phyloP scores from a whole-genome alignment of 2,797 vertebrate species.

The Meriones psammophilus region DNA sequence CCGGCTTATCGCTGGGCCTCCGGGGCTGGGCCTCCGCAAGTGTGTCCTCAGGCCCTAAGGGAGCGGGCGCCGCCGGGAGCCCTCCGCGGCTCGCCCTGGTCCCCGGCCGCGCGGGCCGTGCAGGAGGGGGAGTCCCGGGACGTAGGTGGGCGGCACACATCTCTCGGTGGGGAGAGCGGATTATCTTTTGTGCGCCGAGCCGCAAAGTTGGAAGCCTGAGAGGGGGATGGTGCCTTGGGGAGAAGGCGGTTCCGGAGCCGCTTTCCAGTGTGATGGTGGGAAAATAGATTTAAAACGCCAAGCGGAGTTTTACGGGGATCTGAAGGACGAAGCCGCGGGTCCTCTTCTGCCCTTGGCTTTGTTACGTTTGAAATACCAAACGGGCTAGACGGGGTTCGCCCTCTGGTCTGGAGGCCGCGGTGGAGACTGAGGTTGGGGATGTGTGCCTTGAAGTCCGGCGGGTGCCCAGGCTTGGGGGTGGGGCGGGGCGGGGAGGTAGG shows the following conservation, averaged over 20 bases:
- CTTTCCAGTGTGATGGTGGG: constrained; percentile 26
- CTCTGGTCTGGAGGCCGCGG: not conserved
- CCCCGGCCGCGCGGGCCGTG: not conserved
- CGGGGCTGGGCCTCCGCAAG: not conserved
- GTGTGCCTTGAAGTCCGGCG: constrained; percentile 11
- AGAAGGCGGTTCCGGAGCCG: not conserved
- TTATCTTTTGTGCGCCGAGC: constrained; percentile 69
- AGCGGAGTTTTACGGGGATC: constrained; percentile 56
- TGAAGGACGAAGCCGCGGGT: not conserved
- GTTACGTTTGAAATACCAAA: constrained; percentile 50
- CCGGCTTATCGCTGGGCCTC: not conserved
- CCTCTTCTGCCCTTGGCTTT: constrained; percentile 55
- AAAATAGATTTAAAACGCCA: constrained; percentile 76
- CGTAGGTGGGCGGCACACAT: not conserved
- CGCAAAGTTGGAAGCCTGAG: constrained; percentile 71
- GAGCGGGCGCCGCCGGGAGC: not conserved
- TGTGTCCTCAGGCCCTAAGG: constrained; percentile 47
- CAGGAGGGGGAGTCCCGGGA: not conserved
- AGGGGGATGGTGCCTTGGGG: constrained; percentile 28
- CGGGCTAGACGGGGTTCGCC: not conserved
- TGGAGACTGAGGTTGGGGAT: not conserved
- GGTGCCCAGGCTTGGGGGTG: not conserved
- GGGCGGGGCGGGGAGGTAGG: not conserved
- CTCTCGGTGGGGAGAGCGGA: not conserved
- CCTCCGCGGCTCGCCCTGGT: not conserved